Conservation (phyloP, 2,113 vertebrate genomes). For the Plectropomus leopardus region DNA sequence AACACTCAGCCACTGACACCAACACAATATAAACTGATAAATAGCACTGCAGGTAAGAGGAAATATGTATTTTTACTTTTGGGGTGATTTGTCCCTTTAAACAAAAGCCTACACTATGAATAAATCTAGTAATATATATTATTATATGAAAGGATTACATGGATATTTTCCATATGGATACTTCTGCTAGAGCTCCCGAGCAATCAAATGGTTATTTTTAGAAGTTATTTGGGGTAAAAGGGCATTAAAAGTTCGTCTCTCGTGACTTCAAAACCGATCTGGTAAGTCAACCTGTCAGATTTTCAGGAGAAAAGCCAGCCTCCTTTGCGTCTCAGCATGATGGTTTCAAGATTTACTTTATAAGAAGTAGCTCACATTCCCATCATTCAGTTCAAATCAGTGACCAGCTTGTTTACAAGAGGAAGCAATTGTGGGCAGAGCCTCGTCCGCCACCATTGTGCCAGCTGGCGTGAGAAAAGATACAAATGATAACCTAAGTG, state of each 20-base stretch:
- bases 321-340: conserved; percentile 1
- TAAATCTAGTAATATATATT: no score
- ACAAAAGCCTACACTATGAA: no score
- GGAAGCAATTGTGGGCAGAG: conserved; percentile 45
- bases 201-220: not conserved
- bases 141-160: no score
- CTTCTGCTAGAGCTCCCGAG: not conserved
- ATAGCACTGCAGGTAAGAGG: no score
- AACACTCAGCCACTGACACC: no score
- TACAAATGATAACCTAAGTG: conserved; percentile 45
- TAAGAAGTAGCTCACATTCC: conserved; percentile 30
- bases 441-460: conserved; percentile 14
- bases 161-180: not conserved
- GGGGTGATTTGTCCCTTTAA: no score
- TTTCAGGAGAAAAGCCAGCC: not conserved
- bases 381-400: conserved; percentile 33
- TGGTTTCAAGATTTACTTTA: conserved; percentile 38
- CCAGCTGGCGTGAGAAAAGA: conserved; percentile 44
- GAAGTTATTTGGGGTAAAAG: conserved; percentile 2
- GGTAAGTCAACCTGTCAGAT: conserved; percentile 1
- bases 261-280: not conserved
- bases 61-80: no score
- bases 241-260: not conserved
- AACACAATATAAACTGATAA: no score
- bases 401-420: conserved; percentile 54